Conservation (phyloP, 2,888 invertebrate genomes). For the Drosophila lutescens region DNA sequence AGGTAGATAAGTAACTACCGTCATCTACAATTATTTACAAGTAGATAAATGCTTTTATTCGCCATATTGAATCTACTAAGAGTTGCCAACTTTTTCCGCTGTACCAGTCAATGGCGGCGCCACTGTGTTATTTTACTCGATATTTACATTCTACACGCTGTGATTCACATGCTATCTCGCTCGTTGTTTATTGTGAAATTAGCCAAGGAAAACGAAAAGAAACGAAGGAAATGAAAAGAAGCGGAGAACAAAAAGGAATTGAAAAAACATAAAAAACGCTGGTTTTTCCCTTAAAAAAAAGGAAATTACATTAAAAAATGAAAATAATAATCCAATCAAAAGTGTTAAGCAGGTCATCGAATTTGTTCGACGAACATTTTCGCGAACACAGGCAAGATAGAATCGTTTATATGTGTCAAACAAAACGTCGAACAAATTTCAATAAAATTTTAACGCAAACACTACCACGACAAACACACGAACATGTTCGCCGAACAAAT, state of each 20-base stretch:
- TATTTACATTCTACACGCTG: background rate
- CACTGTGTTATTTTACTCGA: constrained; percentile 7
- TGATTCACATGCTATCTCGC: constrained; percentile 28
- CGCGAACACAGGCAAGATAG: no score
- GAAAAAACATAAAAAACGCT: constrained; percentile 1
- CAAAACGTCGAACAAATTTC: no score
- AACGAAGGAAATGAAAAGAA: constrained; percentile 15
- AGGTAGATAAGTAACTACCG: constrained; percentile 1
- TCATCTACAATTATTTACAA: background rate
- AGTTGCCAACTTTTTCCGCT: constrained; percentile 3
- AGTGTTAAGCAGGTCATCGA: no score
- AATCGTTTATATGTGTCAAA: no score
- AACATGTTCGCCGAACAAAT: no score
- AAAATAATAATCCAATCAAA: background rate
- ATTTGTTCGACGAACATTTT: no score
- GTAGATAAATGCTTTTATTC: background rate
- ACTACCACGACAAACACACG: no score
- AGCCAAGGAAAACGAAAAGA: constrained; percentile 7
- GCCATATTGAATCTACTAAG: constrained; percentile 19
- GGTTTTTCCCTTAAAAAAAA: background rate
- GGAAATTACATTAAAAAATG: background rate
- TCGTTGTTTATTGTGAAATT: constrained; percentile 67
- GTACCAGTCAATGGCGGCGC: constrained; percentile 3
- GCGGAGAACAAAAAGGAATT: background rate
- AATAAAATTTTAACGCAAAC: no score